These are phyloP conservation scores for Cryptoleucopteryx plumbea DNA, from an alignment of 2,113 vertebrate genomes.

Conservation along the genomic window DNA sequence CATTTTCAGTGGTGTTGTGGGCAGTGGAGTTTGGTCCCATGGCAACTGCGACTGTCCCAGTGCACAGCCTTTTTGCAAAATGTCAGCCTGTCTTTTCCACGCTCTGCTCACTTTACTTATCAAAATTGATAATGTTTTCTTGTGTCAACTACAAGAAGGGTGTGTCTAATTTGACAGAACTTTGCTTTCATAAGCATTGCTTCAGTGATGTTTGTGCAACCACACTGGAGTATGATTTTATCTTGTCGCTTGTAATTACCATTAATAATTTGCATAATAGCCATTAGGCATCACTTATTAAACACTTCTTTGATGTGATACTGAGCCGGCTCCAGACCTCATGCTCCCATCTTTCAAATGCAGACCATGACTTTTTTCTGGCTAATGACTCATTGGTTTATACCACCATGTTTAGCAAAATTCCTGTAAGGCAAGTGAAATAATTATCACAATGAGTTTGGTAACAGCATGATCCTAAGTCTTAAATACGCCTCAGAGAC, in stretches of 20 bases:
- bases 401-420: neutral
- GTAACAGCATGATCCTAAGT: neutral
- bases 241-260: slow-evolving; percentile 63
- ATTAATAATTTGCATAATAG: slow-evolving; percentile 49
- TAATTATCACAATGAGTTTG: slow-evolving; percentile 29
- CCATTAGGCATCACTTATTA: slow-evolving; percentile 44
- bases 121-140: slow-evolving; percentile 11
- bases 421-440: slow-evolving; percentile 17
- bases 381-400: slow-evolving; percentile 35
- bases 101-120: neutral
- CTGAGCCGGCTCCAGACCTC: neutral
- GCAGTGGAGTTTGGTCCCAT: neutral
- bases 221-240: slow-evolving; percentile 32
- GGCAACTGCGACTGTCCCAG: neutral
- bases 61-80: neutral
- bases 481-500: neutral
- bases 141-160: slow-evolving; percentile 49
- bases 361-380: slow-evolving; percentile 24
- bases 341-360: slow-evolving; percentile 27
- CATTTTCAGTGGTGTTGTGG: neutral
- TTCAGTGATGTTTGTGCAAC: slow-evolving; percentile 54
- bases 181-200: slow-evolving; percentile 52
- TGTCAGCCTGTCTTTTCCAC: rapidly evolving
- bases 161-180: neutral
- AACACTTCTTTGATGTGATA: slow-evolving; percentile 57